Base-by-base conservation (phyloP, 2,888 invertebrate species). In the Auanema sp. region DNA sequence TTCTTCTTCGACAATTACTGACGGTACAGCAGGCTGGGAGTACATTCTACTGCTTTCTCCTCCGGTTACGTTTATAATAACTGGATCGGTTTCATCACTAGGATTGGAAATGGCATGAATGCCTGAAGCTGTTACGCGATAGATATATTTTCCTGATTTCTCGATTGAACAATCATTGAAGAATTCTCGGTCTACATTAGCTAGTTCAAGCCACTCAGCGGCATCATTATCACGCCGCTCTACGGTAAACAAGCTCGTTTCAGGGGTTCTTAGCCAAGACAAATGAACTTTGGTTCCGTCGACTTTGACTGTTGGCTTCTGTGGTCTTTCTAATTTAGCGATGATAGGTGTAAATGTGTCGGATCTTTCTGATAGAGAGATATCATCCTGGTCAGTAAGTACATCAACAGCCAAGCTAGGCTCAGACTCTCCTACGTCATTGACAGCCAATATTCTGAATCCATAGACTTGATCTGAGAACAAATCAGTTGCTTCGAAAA, bases 151-250 rank as follows among this genome's bases (percentile, higher is more conserved):
- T 33, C 73, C 79, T 21, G 75, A 61, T 59, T 78, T 72, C 21
- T 70, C 66, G 23, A 81, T 62, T 10, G 79, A 77, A n/a, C 76
- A 61, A 64, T 81, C 81, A 18, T 71, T 71, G 67, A 78, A 81
- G 25, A 58, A 61, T 42, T 55, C 66, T 16, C 72, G 56, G 58
- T 79, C 79, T 10, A 73, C 77, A 41, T 69, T 77, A 11, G 79
- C 79, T 14, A 81, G 68, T 63, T 81, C 78, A 44, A 81, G 67
- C 81, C 81, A 81, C 47, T 73, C 71, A 0, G 72, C 54, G 21
- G 60, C 64, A n/a, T 64, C 49, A 40, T 66, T 65, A 43, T 56
- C 65, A 33, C 61, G 52, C 3, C 75, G 53, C 58, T 74, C 67
- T 12, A 76, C 42, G 21, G 68, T 68, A 62, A 75, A 79, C 50